Evolutionary conservation across 2,888 invertebrate genomes (phyloP).

Genomic region (Phyllotreta striolata): DNA sequence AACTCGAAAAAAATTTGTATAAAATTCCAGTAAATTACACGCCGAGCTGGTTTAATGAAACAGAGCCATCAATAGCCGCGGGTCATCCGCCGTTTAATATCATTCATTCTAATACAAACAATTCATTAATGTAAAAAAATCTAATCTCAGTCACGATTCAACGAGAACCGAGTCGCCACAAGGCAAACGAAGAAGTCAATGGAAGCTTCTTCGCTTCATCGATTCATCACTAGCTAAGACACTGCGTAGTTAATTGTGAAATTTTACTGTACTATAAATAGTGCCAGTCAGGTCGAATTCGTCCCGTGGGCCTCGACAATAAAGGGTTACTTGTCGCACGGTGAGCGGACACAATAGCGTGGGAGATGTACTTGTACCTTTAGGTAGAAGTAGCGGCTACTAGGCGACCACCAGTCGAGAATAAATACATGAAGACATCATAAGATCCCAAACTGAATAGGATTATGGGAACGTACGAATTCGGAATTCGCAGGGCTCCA

Average conservation of each 20-base stretch:
- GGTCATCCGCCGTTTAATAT: conserved; percentile 26
- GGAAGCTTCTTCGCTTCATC: conserved; percentile 25
- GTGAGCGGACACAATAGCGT: conserved; percentile 44
- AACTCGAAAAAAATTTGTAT: too few species aligned
- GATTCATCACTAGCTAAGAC: conserved; percentile 11
- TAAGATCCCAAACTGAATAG: neutral
- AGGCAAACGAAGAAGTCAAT: conserved; percentile 26
- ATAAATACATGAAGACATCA: conserved; percentile 23
- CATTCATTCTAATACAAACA: conserved; percentile 25
- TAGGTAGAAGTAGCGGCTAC: conserved; percentile 18
- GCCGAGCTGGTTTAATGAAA: conserved; percentile 1
- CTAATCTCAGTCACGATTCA: conserved; percentile 32
- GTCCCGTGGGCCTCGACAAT: conserved; percentile 23
- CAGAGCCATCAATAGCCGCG: conserved; percentile 22
- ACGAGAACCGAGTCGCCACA: conserved; percentile 28
- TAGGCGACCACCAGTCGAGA: conserved; percentile 23
- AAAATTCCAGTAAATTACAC: too few species aligned
- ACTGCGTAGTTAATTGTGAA: too few species aligned
- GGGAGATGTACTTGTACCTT: conserved; percentile 45
- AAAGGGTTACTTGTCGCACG: conserved; percentile 44
- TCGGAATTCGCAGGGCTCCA: neutral
- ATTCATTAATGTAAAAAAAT: conserved; percentile 31
- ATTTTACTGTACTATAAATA: too few species aligned
- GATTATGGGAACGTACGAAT: conserved; percentile 4
- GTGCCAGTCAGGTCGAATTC: conserved; percentile 19